Conservation (phyloP, 2,888 invertebrate species). For the Leptothorax acervorum region DNA sequence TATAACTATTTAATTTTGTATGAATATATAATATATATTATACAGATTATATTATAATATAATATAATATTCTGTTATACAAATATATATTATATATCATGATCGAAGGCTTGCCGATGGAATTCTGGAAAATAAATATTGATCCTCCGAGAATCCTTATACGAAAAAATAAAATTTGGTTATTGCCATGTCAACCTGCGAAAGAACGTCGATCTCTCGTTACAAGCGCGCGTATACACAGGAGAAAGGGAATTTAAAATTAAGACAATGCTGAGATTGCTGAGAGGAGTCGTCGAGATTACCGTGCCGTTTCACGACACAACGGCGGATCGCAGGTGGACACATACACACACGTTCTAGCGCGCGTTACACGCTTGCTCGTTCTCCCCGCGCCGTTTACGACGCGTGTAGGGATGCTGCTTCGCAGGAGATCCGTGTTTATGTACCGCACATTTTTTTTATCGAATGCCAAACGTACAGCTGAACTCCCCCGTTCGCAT, state of each 20-base stretch:
- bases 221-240: neutral
- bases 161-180: conserved; percentile 31
- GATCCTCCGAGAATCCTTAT: conserved; percentile 3
- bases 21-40: neutral
- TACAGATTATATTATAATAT: neutral
- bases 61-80: no score
- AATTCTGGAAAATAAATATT: conserved; percentile 3
- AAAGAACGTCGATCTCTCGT: neutral
- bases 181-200: conserved; percentile 45
- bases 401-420: neutral
- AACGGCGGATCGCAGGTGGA: conserved; percentile 16
- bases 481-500: neutral
- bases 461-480: neutral
- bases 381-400: neutral
- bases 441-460: neutral
- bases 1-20: neutral
- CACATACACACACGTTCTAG: neutral
- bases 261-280: neutral
- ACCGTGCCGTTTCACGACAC: neutral
- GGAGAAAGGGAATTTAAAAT: neutral
- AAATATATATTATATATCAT: neutral
- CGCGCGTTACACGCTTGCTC: neutral
- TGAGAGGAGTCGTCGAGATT: neutral
- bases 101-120: neutral
- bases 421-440: neutral